Conservation (phyloP, 1,140 invertebrate species). For the Diabrotica virgifera region DNA sequence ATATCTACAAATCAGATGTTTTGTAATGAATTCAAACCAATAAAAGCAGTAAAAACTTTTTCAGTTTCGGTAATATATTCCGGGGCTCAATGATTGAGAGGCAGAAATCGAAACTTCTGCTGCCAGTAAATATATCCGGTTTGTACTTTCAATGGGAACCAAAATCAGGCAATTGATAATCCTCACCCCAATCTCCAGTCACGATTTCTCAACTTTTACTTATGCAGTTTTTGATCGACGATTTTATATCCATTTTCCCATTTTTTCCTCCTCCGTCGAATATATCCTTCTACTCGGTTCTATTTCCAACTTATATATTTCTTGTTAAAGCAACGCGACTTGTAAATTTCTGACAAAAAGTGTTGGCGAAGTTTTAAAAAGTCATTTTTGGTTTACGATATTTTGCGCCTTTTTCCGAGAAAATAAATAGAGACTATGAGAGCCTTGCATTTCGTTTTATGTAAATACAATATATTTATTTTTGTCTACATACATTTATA, state of each 20-base stretch:
- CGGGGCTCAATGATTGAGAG: conserved; percentile 4
- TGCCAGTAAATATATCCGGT: conserved; percentile 31
- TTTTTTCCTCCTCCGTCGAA: conserved; percentile 4
- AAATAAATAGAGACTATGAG: no score
- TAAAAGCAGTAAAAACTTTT: conserved; percentile 21
- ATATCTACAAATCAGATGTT: no score
- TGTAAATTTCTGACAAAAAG: no score
- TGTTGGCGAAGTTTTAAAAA: no score
- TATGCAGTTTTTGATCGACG: conserved; percentile 30
- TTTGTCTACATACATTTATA: no score
- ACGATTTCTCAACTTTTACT: conserved; percentile 18
- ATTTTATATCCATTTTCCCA: conserved; percentile 19
- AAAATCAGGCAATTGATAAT: conserved; percentile 39
- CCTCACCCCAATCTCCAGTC: conserved; percentile 34
- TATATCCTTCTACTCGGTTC: neutral
- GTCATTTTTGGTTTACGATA: no score
- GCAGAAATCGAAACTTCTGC: conserved; percentile 16
- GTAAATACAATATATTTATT: no score
- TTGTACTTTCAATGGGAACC: conserved; percentile 37
- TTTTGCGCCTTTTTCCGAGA: no score
- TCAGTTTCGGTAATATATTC: neutral
- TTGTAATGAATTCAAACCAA: conserved; percentile 11
- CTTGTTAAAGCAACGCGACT: neutral
- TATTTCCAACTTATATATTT: conserved; percentile 1
- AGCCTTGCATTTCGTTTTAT: no score